Conservation (phyloP, 2,797 vertebrate species). For the Catharus ustulatus region DNA sequence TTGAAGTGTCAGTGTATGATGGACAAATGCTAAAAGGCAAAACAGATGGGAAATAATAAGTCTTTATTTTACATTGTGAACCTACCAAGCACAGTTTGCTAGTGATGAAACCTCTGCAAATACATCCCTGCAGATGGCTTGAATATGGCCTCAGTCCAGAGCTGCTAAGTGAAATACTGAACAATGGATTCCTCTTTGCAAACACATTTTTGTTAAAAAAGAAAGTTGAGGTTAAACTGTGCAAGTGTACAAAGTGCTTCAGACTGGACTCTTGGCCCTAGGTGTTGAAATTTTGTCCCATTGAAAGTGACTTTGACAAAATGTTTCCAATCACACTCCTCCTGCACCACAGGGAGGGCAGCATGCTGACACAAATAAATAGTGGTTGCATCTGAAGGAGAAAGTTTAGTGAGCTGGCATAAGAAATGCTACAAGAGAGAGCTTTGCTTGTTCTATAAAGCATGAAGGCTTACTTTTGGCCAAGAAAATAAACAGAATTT, state of each 20-base stretch:
- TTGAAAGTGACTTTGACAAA: background rate
- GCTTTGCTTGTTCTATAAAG: background rate
- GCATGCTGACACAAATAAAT: background rate
- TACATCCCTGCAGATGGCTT: background rate
- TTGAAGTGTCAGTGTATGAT: conserved; percentile 52
- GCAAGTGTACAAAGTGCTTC: background rate
- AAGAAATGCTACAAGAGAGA: background rate
- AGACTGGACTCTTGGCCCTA: background rate
- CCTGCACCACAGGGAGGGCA: background rate
- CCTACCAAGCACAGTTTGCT: conserved; percentile 42
- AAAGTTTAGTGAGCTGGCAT: background rate
- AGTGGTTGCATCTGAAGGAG: background rate
- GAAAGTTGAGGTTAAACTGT: background rate
- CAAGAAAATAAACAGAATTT: background rate
- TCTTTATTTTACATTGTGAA: conserved; percentile 40
- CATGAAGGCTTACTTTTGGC: background rate
- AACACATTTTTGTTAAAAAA: background rate
- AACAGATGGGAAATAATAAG: conserved; percentile 61
- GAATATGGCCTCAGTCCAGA: background rate
- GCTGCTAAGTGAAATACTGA: background rate
- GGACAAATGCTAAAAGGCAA: conserved; percentile 56
- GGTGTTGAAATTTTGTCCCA: background rate
- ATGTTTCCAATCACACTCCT: background rate
- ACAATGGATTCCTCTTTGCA: background rate
- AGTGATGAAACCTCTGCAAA: conserved; percentile 49